These are phyloP conservation scores for Cynopterus sphinx DNA, from an alignment of 2,797 vertebrate genomes.

Conservation along the genomic window DNA sequence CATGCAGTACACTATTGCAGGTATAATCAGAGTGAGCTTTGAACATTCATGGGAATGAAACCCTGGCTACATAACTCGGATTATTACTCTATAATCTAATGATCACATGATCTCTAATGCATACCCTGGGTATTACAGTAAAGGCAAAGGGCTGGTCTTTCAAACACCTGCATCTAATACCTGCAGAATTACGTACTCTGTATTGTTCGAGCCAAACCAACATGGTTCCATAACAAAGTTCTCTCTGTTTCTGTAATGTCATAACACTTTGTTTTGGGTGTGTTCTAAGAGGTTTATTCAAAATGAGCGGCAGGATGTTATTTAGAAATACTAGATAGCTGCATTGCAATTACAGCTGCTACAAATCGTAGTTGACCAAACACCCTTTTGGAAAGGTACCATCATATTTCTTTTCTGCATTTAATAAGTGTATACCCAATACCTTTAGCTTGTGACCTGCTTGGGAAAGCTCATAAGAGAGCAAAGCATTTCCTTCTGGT, in stretches of 20 bases:
- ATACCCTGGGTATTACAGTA: constrained; percentile 46
- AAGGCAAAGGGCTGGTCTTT: constrained; percentile 71
- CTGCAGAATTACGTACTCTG: constrained; percentile 75
- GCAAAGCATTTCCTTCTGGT: constrained; percentile 66
- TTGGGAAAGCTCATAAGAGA: constrained; percentile 72
- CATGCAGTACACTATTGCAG: neutral
- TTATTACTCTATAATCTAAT: neutral
- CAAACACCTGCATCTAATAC: constrained; percentile 72
- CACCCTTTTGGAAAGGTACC: constrained; percentile 80
- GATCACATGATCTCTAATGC: neutral
- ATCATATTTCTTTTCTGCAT: constrained; percentile 80
- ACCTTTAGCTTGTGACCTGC: constrained; percentile 80
- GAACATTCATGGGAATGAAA: neutral
- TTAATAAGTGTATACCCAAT: constrained; percentile 81
- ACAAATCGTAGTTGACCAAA: constrained; percentile 82
- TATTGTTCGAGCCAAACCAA: constrained; percentile 78
- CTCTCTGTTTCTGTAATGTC: constrained; percentile 76
- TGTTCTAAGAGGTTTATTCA: constrained; percentile 81
- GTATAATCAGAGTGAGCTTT: neutral
- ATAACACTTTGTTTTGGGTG: constrained; percentile 78
- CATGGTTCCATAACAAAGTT: constrained; percentile 78
- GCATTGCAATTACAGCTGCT: constrained; percentile 80
- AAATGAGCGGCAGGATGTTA: constrained; percentile 79
- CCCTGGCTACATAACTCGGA: neutral
- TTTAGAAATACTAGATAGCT: constrained; percentile 82